Evolutionary conservation across 2,113 vertebrate species (phyloP), one percentile per base, ranked within the genome.

Genomic region (Mormoops blainvillei): DNA sequence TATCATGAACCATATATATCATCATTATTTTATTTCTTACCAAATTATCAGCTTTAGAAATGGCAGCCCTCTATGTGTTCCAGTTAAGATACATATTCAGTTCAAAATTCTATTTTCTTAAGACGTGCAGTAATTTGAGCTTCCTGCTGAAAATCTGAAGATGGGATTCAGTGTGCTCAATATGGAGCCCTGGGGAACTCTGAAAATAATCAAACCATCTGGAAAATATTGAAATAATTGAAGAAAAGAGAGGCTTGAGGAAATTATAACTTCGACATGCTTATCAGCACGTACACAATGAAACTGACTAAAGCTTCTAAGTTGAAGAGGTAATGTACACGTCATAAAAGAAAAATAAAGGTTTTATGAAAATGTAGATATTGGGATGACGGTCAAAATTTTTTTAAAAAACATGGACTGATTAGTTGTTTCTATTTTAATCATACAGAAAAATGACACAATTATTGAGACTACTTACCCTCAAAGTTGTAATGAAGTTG

Each of bases 161-260:
- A 97, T 95, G 89, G 80, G 94, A 95, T 91, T 97, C 84, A 97
- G 83, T 16, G 94, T 71, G 56, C 91, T 98, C 92, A 95, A 80
- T 95, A 87, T 88, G 61, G 89, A 98, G 91, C 94, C 81, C 87
- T 73, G 13, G 83, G 87, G 95, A 96, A 94, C 87, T 83, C 50
- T 1, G 31, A 91, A 94, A 97, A 97, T 67, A 98, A 97, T 94
- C 61, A 94, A 97, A 82, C 67, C 96, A 96, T 92, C 71, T 96
- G 93, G 87, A 43, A 87, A 97, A 90, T 73, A 96, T 77, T 80
- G 96, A 97, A 98, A 96, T 94, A 95, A 97, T 4, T 54, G 13
- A 93, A 85, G 58, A 89, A 85, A 83, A 77, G 85, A 0, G 0
- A 97, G 31, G 1, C 48, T 88, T 45, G 19, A 97, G 56, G 31